phyloP scores from a whole-genome alignment of 2,113 vertebrate genomes.

The Pseudopipra pipra region DNA sequence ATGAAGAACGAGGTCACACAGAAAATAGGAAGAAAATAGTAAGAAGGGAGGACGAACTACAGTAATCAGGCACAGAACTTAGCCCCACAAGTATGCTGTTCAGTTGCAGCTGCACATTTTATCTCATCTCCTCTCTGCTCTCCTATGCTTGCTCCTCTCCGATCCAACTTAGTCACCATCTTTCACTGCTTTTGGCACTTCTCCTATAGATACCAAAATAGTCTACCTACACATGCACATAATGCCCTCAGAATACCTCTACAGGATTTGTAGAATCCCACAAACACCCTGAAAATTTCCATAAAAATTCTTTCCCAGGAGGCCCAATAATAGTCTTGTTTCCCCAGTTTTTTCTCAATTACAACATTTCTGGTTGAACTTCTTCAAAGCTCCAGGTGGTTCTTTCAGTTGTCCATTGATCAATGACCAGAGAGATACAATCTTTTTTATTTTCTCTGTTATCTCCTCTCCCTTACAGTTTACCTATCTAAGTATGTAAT shows the following conservation, averaged over 20 bases:
- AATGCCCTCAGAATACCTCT: neutral
- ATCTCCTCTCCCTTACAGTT: neutral
- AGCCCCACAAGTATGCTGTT: too few species aligned
- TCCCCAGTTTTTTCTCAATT: neutral
- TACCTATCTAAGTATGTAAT: neutral
- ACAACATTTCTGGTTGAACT: neutral
- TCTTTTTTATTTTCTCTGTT: neutral
- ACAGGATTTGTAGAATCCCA: neutral
- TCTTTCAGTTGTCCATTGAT: neutral
- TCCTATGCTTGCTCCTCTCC: neutral
- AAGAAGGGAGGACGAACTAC: neutral
- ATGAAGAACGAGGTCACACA: neutral
- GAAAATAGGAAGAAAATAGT: neutral
- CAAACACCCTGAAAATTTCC: neutral
- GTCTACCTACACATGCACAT: neutral
- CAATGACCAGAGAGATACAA: rapidly evolving
- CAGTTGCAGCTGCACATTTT: neutral
- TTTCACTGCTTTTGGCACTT: neutral
- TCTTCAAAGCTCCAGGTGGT: neutral
- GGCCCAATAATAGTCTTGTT: neutral
- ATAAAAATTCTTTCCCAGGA: neutral
- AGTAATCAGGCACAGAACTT: neutral
- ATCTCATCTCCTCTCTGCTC: neutral
- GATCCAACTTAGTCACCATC: rapidly evolving
- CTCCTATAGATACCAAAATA: neutral